Percentiles rank a stretch among this genome's conserved stretches.
These are phyloP conservation scores for Melanostigma gelatinosum DNA, from an alignment of 2,113 vertebrate species.

Conservation along the genomic window DNA sequence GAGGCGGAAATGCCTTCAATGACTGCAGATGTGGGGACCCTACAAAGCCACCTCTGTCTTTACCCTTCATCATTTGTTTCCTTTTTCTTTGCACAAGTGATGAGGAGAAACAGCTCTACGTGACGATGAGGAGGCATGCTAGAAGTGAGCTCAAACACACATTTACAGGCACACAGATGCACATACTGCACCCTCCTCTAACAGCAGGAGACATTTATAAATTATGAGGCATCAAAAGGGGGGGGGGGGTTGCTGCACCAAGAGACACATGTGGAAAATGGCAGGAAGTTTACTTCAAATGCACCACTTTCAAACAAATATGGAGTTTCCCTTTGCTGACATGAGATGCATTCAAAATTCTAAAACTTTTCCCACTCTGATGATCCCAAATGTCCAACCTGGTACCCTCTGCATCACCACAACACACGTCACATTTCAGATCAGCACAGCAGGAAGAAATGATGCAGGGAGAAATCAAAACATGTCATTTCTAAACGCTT, in stretches of 20 bases:
- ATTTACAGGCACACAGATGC: constrained; percentile 23
- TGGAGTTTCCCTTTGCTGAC: not conserved
- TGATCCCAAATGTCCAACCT: not conserved
- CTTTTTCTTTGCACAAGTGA: constrained; percentile 15
- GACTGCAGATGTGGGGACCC: constrained; percentile 76
- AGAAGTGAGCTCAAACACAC: constrained; percentile 13
- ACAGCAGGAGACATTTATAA: constrained; percentile 58
- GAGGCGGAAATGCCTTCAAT: constrained; percentile 76
- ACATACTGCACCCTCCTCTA: constrained; percentile 31
- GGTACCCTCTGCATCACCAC: not conserved
- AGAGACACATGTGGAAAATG: constrained; percentile 8
- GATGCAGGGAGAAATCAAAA: constrained; percentile 17
- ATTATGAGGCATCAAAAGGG: constrained; percentile 51
- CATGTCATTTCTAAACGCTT: constrained; percentile 10
- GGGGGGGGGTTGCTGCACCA: not conserved
- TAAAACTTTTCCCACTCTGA: not conserved
- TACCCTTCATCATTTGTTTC: constrained; percentile 58
- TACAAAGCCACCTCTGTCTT: constrained; percentile 74
- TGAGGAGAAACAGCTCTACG: constrained; percentile 6
- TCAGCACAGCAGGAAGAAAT: constrained; percentile 3
- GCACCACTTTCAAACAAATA: constrained; percentile 10
- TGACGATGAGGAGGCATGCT: constrained; percentile 13
- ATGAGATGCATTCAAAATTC: not conserved
- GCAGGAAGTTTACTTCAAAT: constrained; percentile 29
- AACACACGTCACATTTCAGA: not conserved